A percentile compares a stretch with the other conserved stretches of the same genome.
phyloP scores from a whole-genome alignment of 2,113 vertebrate genomes.

The Cinclus mexicanus region DNA sequence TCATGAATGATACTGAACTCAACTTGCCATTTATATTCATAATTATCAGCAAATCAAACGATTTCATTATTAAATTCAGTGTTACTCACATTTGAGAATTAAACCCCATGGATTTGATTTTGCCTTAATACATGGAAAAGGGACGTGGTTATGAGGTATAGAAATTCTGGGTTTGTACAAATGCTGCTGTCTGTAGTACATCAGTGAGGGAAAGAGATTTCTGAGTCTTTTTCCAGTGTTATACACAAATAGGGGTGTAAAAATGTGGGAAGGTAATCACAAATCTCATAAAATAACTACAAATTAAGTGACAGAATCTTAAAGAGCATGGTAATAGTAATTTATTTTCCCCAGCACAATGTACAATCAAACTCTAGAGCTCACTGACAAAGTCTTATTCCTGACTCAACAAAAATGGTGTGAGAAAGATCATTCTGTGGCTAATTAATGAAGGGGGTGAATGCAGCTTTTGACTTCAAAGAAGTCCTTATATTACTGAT shows the following conservation, averaged over 20 bases:
- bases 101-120: background rate
- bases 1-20: background rate
- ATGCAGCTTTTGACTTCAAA: background rate
- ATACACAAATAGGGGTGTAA: fast-evolving
- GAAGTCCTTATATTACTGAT: background rate
- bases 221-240: background rate
- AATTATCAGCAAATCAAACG: background rate
- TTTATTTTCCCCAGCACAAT: background rate
- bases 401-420: background rate
- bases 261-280: background rate
- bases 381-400: background rate
- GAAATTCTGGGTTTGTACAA: background rate
- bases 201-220: background rate
- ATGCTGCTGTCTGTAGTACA: background rate
- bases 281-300: background rate
- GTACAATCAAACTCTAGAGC: background rate
- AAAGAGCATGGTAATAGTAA: background rate
- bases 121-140: background rate
- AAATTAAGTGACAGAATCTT: background rate
- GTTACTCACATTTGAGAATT: background rate
- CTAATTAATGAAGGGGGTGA: background rate
- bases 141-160: background rate
- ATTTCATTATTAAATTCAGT: background rate
- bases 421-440: background rate
- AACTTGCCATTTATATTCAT: background rate